phyloP scores from a whole-genome alignment of 2,888 invertebrate species.

The Caenorhabditis becei region DNA sequence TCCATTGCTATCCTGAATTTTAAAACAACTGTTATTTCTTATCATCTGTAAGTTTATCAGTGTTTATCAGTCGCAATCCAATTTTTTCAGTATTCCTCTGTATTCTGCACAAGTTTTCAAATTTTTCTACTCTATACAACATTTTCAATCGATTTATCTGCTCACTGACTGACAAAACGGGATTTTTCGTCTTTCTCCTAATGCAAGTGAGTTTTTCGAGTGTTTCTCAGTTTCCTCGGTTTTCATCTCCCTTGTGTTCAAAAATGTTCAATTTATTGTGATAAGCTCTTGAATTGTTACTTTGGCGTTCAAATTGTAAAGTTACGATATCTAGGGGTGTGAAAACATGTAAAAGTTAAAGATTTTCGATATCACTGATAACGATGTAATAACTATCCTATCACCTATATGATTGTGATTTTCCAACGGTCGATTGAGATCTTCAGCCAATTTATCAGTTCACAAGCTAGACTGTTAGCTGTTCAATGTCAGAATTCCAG shows the following conservation, averaged over 20 bases:
- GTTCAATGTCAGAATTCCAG: no score
- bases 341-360: no score
- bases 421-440: no score
- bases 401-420: no score
- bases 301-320: neutral
- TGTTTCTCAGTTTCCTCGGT: neutral
- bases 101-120: neutral
- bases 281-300: neutral
- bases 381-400: no score
- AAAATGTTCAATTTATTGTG: neutral
- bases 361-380: no score
- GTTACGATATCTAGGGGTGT: no score
- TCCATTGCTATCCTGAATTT: no score
- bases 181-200: neutral
- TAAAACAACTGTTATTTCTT: neutral
- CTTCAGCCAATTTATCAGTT: no score
- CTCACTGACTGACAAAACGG: neutral
- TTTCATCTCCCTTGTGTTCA: neutral
- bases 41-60: neutral
- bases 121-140: neutral
- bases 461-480: no score
- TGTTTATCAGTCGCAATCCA: neutral
- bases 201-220: neutral
- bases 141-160: neutral
- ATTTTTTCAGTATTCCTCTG: neutral